Evolutionary conservation across 1,140 invertebrate species (phyloP), one percentile per base, ranked within the genome.

Genomic region (Nephotettix cincticeps): DNA sequence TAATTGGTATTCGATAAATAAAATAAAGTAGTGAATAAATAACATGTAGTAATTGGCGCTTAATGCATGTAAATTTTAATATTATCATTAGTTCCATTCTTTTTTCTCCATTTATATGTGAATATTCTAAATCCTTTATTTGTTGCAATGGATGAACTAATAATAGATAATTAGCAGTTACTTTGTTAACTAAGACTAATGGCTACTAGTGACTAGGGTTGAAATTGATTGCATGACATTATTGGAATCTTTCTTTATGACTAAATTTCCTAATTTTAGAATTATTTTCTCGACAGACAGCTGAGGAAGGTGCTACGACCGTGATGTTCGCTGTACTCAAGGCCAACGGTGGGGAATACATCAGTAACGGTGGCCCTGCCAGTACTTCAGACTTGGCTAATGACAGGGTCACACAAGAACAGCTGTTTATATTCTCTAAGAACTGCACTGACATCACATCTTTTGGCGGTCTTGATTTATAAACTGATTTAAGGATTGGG

Each of bases 241-340:
- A 21, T 54, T 6, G 47, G 23, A 11, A 21, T 14, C 19, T 14
- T 21, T 54, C 47, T 11, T 11, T 14, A 36, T n/a, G 0, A 45
- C 23, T 27, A 71, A 45, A 0, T 14, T 45, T 25, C 54, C 40
- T 56, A 61, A 65, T 66, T 65, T 69, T 72, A 70, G 70, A n/a
- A 0, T 19, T 36, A 71, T 65, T 47, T 69, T 72, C 73, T 72
- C 88, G 88, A 69, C 82, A 94, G 90, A 90, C 83, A 17, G 87
- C 92, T 25, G 86, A 87, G 73, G 82, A 92, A 80, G 94, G 93
- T 21, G 91, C 94, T 0, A 85, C 87, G 29, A 85, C 90, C 0
- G 86, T 93, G 45, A 61, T 61, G 56, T 61, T 27, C 25, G 56
- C 56, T 3, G 56, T 25, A 6, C 56, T 61, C 9, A 21, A 29